Evolutionary conservation across 1,140 invertebrate species (phyloP).

Genomic region (Drosophila elegans): DNA sequence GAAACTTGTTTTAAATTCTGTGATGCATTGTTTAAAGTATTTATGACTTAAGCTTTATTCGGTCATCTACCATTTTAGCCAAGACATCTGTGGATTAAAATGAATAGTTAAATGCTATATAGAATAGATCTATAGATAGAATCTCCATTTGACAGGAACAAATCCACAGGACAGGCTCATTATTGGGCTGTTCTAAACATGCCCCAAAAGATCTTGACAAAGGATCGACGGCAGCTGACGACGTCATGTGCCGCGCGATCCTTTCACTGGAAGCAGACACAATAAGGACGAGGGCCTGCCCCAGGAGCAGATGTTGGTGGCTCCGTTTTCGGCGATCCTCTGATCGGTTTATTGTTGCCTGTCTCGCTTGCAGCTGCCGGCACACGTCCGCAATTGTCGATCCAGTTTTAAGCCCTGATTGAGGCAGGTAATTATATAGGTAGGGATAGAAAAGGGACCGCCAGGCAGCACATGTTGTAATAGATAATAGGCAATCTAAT

Average conservation of each 20-base stretch:
- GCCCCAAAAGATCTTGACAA: conserved; percentile 23
- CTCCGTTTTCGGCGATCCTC: conserved; percentile 47
- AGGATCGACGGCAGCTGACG: conserved; percentile 33
- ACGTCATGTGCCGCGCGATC: conserved; percentile 53
- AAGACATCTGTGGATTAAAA: conserved; percentile 3
- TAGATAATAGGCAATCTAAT: conserved; percentile 62
- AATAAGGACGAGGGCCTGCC: conserved; percentile 45
- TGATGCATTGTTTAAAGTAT: conserved; percentile 1
- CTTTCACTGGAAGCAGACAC: conserved; percentile 38
- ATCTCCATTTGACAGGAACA: neutral
- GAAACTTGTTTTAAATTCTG: conserved; percentile 3
- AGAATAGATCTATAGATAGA: neutral
- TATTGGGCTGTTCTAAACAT: conserved; percentile 14
- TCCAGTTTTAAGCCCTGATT: conserved; percentile 39
- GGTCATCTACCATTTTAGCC: conserved; percentile 7
- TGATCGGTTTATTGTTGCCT: conserved; percentile 43
- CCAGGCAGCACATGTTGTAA: conserved; percentile 61
- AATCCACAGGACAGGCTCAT: neutral
- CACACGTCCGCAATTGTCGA: conserved; percentile 62
- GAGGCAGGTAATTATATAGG: conserved; percentile 40
- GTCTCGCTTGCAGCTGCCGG: conserved; percentile 64
- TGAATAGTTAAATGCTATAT: neutral
- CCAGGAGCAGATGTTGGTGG: conserved; percentile 31
- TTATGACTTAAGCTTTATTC: neutral
- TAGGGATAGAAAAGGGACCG: conserved; percentile 12